Percentiles rank a stretch among this genome's conserved stretches.
Evolutionary conservation across 2,113 vertebrate genomes (phyloP).

Genomic region (Hucho hucho): DNA sequence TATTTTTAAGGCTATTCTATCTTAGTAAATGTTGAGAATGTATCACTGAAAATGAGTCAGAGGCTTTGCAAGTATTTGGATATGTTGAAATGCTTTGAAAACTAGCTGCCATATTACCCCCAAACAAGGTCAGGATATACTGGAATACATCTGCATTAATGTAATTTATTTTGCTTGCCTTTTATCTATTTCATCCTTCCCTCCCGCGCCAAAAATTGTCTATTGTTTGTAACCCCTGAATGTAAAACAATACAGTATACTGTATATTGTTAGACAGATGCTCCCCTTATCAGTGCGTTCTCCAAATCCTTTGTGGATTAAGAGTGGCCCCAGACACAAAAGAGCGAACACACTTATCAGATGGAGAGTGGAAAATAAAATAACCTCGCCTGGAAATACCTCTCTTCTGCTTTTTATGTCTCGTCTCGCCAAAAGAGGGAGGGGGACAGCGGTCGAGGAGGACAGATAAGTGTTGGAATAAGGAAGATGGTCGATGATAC

Average conservation of each 20-base stretch:
- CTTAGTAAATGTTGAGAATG: too few species aligned
- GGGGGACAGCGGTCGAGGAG: conserved; percentile 47
- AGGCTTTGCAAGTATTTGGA: background rate
- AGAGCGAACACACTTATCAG: conserved; percentile 69
- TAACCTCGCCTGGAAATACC: conserved; percentile 41
- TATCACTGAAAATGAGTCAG: background rate
- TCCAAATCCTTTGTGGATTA: conserved; percentile 32
- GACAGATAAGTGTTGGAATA: too few species aligned
- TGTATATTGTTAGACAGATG: conserved; percentile 28
- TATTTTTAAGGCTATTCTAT: too few species aligned
- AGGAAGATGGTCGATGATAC: conserved; percentile 55
- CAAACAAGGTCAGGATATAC: conserved; percentile 15
- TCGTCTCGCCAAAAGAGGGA: conserved; percentile 26
- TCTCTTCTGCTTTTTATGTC: conserved; percentile 36
- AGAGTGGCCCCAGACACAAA: conserved; percentile 50
- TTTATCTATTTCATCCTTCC: conserved; percentile 30
- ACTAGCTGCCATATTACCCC: conserved; percentile 6
- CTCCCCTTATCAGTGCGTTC: conserved; percentile 31
- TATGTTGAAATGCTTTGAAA: background rate
- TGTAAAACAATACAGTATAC: conserved; percentile 27
- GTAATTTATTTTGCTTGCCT: background rate
- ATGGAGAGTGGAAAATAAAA: conserved; percentile 63
- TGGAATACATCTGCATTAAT: conserved; percentile 59
- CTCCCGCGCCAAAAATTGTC: conserved; percentile 38
- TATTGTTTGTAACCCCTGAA: conserved; percentile 41